Evolutionary conservation across 2,113 vertebrate genomes (phyloP).

Genomic region (Cyphomyrus plagiostoma): DNA sequence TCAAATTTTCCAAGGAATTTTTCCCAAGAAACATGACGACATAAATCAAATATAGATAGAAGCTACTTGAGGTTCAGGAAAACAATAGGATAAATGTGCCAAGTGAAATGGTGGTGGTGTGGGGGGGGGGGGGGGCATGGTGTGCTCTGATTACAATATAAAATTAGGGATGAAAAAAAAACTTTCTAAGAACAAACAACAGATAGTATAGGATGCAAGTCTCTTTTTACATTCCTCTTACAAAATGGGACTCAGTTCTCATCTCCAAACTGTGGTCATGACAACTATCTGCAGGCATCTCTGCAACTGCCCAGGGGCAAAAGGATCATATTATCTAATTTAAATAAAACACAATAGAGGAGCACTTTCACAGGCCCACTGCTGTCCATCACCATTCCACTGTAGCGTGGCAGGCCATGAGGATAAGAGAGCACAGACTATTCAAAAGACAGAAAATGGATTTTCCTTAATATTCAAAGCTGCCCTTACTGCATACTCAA

Average conservation of each 20-base stretch:
- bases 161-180: background rate
- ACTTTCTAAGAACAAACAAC: background rate
- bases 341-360: background rate
- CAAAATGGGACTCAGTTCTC: background rate
- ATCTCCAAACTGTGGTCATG: background rate
- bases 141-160: background rate
- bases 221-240: conserved; percentile 4
- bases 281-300: background rate
- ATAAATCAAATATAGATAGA: background rate
- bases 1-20: background rate
- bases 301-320: background rate
- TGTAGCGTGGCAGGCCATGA: background rate
- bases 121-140: no score
- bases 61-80: background rate
- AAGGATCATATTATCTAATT: background rate
- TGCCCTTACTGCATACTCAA: background rate
- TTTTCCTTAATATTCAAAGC: background rate
- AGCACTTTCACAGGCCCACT: background rate
- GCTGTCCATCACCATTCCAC: background rate
- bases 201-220: conserved; percentile 2
- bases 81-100: background rate
- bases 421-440: background rate
- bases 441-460: background rate
- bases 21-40: background rate
- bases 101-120: background rate